Evolutionary conservation across 2,888 invertebrate species (phyloP).

Genomic region (Disparrhopalites patrizii): DNA sequence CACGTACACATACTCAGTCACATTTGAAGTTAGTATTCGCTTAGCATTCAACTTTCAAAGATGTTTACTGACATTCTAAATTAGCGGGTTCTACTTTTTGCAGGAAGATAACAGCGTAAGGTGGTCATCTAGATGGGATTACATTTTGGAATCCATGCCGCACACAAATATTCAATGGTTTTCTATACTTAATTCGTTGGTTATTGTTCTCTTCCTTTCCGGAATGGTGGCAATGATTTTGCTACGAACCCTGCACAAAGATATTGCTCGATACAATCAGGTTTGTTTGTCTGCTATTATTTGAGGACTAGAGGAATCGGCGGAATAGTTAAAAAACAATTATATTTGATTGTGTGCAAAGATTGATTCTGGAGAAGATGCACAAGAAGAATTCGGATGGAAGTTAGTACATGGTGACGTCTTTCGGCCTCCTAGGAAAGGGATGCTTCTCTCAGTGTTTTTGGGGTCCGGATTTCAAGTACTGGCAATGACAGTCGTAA

Average conservation of each 20-base stretch:
- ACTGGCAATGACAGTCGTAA: slow-evolving; percentile 91
- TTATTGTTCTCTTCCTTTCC: slow-evolving; percentile 92
- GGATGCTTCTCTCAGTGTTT: slow-evolving; percentile 92
- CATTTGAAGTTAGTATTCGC: slow-evolving; percentile 60
- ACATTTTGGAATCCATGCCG: slow-evolving; percentile 96
- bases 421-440: slow-evolving; percentile 70
- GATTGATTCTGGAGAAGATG: slow-evolving; percentile 59
- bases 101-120: slow-evolving; percentile 22
- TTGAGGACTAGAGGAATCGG: background rate
- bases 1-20: slow-evolving; percentile 81
- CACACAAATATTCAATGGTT: slow-evolving; percentile 99
- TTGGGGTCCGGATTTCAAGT: slow-evolving; percentile 97
- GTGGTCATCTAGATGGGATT: slow-evolving; percentile 96
- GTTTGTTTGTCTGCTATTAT: slow-evolving; percentile 51
- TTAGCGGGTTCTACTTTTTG: background rate
- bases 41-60: slow-evolving; percentile 12
- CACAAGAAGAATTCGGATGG: slow-evolving; percentile 79
- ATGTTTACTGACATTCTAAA: background rate
- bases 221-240: slow-evolving; percentile 99
- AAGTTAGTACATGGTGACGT: slow-evolving; percentile 64
- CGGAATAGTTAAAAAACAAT: background rate
- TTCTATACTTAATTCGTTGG: slow-evolving; percentile 94
- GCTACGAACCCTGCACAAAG: slow-evolving; percentile 91
- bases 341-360: slow-evolving; percentile 35
- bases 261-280: slow-evolving; percentile 98